Percentiles rank a stretch among this genome's conserved stretches.
Conservation (phyloP, 2,113 vertebrate genomes). For the Cebus imitator region DNA sequence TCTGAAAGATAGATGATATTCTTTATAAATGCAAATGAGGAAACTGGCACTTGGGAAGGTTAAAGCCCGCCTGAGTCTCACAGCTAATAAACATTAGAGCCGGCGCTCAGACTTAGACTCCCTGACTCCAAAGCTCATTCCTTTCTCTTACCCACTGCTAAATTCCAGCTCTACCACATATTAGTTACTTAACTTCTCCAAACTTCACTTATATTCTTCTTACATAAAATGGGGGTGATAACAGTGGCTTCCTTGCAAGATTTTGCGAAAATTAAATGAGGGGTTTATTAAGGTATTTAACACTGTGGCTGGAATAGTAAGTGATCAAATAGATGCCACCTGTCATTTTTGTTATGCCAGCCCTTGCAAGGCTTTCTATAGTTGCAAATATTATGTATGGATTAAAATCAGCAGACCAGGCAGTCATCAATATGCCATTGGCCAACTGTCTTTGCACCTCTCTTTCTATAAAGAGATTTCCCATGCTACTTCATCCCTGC, state of each 20-base stretch:
- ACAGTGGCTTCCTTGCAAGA: neutral
- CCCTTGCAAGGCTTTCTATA: neutral
- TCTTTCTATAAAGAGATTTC: neutral
- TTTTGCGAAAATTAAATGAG: slow-evolving; percentile 1
- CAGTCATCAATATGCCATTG: neutral
- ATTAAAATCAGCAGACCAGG: neutral
- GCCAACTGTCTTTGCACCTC: neutral
- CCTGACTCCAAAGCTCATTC: neutral
- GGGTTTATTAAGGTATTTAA: neutral
- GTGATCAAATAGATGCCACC: neutral
- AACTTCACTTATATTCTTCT: neutral
- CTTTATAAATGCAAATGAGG: neutral
- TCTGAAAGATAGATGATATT: neutral
- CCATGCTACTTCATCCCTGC: neutral
- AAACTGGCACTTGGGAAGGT: neutral
- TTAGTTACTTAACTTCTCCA: neutral
- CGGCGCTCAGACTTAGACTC: neutral
- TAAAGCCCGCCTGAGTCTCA: neutral
- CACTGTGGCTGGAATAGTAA: neutral
- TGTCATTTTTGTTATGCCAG: neutral
- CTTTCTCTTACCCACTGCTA: neutral
- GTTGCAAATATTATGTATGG: neutral
- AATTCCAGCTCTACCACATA: neutral
- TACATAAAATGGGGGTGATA: neutral
- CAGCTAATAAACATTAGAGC: neutral